A percentile compares a stretch with the other conserved stretches of the same genome.
phyloP scores from a whole-genome alignment of 30 jellyfish, hydroid and myxozoan genomes.

The Morbakka virulenta region DNA sequence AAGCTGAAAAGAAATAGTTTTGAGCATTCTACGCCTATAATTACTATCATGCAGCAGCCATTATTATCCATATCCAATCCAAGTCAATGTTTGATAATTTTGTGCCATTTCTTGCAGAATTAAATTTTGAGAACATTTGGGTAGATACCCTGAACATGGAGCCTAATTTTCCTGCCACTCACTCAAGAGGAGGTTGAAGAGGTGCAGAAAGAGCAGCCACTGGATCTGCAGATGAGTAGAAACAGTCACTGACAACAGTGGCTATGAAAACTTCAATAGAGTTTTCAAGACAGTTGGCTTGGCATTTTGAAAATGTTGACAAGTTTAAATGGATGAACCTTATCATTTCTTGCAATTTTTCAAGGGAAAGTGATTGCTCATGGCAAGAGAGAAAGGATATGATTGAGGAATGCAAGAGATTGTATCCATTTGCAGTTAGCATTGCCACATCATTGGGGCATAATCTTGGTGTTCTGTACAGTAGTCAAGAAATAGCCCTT shows the following conservation, averaged over 20 bases:
- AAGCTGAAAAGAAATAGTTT: background rate
- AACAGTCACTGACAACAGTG: background rate
- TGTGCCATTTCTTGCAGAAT: background rate
- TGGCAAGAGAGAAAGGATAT: background rate
- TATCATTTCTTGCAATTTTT: background rate
- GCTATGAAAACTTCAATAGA: background rate
- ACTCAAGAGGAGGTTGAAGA: background rate
- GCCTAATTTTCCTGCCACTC: background rate
- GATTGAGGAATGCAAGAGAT: background rate
- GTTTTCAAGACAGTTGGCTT: background rate
- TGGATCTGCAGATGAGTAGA: background rate
- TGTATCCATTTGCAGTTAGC: background rate
- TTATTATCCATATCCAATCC: background rate
- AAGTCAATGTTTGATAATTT: background rate
- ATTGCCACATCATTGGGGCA: background rate
- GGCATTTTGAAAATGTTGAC: background rate
- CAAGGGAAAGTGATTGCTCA: background rate
- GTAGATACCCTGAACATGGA: background rate
- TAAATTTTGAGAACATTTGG: background rate
- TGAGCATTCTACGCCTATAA: background rate
- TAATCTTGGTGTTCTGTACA: too few relatives aligned
- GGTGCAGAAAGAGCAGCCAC: background rate
- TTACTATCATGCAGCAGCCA: background rate
- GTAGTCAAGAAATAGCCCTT: too few relatives aligned
- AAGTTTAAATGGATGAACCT: background rate